Evolutionary conservation across 1,140 invertebrate genomes (phyloP).

Genomic region (Uloborus diversus): DNA sequence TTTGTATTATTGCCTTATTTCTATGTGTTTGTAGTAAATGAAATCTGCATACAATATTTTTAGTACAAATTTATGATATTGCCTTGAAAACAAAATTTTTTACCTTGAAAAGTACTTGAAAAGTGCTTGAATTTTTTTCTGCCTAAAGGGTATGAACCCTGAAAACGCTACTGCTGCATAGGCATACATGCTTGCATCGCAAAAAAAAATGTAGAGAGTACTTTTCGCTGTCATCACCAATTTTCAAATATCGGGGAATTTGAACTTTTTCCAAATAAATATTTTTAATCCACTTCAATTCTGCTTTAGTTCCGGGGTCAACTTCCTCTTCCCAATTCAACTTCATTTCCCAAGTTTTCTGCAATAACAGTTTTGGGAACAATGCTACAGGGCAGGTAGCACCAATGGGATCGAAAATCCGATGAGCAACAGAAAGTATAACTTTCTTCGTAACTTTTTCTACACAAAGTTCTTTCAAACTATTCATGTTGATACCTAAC

Average conservation of each 20-base stretch:
- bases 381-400: slow-evolving; percentile 1
- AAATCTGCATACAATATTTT: too few species aligned
- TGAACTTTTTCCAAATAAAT: slow-evolving; percentile 4
- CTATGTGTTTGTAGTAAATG: too few species aligned
- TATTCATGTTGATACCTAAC: not conserved
- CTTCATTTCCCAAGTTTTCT: slow-evolving; percentile 2
- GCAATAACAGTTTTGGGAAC: slow-evolving; percentile 13
- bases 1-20: too few species aligned
- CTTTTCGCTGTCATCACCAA: not conserved
- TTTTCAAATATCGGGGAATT: slow-evolving; percentile 8
- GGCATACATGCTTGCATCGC: not conserved
- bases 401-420: slow-evolving; percentile 32
- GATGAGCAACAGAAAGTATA: slow-evolving; percentile 11
- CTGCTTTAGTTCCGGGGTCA: not conserved
- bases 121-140: too few species aligned
- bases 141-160: too few species aligned
- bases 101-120: too few species aligned
- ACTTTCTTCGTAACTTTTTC: slow-evolving; percentile 1
- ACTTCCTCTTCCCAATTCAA: slow-evolving; percentile 7
- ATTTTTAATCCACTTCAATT: slow-evolving; percentile 11
- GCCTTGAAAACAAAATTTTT: too few species aligned
- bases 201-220: slow-evolving; percentile 6
- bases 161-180: not conserved
- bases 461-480: not conserved
- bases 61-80: too few species aligned